Evolutionary conservation across 2,797 vertebrate genomes (phyloP).

Genomic region (Ibycter americanus): DNA sequence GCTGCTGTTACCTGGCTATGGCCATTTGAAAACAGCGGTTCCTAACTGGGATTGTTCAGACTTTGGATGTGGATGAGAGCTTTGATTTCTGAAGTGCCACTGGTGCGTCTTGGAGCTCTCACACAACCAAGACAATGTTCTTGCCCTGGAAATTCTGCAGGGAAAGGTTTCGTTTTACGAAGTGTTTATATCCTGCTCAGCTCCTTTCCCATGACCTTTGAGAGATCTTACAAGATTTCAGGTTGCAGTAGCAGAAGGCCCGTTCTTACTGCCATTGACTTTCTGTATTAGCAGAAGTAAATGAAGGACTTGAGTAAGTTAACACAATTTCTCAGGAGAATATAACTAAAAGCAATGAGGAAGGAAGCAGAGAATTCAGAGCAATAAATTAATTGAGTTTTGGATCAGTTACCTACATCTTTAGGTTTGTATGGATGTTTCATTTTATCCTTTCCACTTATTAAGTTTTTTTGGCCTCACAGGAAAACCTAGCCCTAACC

Average conservation of each 20-base stretch:
- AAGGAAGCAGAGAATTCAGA: neutral
- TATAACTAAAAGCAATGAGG: neutral
- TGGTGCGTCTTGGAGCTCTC: fast-evolving
- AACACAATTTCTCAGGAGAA: neutral
- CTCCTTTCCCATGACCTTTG: neutral
- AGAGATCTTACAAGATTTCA: neutral
- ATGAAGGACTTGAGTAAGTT: neutral
- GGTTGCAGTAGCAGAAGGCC: neutral
- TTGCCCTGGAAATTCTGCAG: neutral
- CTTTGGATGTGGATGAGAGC: neutral
- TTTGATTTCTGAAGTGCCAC: neutral
- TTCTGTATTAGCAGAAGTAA: neutral
- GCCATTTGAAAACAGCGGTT: neutral
- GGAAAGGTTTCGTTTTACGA: neutral
- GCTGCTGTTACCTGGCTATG: neutral
- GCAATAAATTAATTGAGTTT: neutral
- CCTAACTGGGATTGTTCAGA: neutral
- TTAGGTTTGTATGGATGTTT: neutral
- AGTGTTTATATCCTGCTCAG: neutral
- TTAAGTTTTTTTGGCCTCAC: neutral
- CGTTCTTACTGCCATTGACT: neutral
- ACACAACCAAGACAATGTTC: neutral
- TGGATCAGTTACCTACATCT: neutral
- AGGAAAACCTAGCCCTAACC: neutral
- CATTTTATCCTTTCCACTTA: neutral